Base-by-base conservation (phyloP, 2,888 invertebrate genomes). In the Phania funesta region DNA sequence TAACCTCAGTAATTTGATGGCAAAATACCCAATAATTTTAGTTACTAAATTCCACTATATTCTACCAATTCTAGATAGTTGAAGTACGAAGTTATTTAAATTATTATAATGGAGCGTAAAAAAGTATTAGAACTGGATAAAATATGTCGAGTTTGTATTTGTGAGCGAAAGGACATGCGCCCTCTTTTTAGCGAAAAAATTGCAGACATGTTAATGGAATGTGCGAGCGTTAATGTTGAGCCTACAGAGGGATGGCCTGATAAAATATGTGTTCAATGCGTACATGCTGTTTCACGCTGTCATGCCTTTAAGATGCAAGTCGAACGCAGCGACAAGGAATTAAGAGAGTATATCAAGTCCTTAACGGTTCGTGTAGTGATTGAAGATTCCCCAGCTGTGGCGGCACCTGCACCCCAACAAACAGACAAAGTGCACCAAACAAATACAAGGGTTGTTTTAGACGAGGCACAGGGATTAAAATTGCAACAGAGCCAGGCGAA, bases 121-220 rank as follows among this genome's bases (percentile, higher is more conserved):
- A 91, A 91, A 82, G 89, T 89, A 73, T 86, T 91, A 62, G 91
- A 92, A 84, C 86, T 94, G 86, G 93, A 93, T 85, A 93, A 93
- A 91, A 93, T 94, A 87, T 94, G 94, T 89, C 92, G 94, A 22
- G 92, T 93, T 65, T 94, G 94, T 89, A 91, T 94, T 86, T 92
- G 92, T 84, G 92, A 93, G 85, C 94, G 94, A 87, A 93, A 93
- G 87, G 94, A 94, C 86, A 93, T 94, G 93, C 91, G 93, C 85
- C 94, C 94, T 29, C 88, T 94, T 79, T 94, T 94, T 86, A 93
- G 93, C 84, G 94, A 93, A 88, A 92, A 93, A 84, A 93, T 94
- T 48, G 93, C 94, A 18, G 93, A 93, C 84, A 94, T 94, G 94
- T 86, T 94, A 85, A 93, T 93, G 93, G 93, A 93, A 84, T 93